Evolutionary conservation across 2,797 vertebrate genomes (phyloP).

Genomic region (Margarornis squamiger): DNA sequence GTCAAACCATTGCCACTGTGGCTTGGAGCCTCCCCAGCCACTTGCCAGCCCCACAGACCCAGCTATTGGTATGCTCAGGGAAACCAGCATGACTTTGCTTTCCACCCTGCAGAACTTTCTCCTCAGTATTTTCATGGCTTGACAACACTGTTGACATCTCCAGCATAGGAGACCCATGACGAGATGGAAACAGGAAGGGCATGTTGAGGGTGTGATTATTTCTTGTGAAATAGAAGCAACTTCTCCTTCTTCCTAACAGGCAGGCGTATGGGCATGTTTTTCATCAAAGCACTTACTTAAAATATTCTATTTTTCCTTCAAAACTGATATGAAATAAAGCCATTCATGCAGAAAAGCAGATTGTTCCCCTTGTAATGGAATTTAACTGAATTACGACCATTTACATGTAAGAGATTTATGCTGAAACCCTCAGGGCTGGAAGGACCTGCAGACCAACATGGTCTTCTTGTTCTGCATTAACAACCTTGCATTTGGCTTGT

Average conservation of each 20-base stretch:
- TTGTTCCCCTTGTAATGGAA: conserved; percentile 2
- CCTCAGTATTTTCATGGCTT: background rate
- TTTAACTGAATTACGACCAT: conserved; percentile 7
- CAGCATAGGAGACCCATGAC: rapidly evolving
- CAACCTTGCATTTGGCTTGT: background rate
- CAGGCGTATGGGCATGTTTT: background rate
- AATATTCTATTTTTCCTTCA: background rate
- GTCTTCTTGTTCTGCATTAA: background rate
- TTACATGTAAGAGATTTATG: background rate
- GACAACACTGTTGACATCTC: background rate
- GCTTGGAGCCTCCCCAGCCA: background rate
- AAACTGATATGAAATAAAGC: background rate
- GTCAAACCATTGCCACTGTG: background rate
- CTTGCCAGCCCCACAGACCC: background rate
- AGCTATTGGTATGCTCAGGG: rapidly evolving
- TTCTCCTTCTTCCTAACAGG: background rate
- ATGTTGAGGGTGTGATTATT: rapidly evolving
- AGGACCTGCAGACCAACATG: background rate
- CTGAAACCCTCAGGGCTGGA: background rate
- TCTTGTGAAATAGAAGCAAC: background rate
- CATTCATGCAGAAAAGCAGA: background rate
- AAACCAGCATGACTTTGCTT: background rate
- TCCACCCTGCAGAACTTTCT: background rate
- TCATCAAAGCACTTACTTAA: background rate
- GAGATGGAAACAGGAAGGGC: background rate